These are phyloP conservation scores for Nipponacmea schrenckii DNA, from an alignment of 2,888 invertebrate species.

Conservation along the genomic window DNA sequence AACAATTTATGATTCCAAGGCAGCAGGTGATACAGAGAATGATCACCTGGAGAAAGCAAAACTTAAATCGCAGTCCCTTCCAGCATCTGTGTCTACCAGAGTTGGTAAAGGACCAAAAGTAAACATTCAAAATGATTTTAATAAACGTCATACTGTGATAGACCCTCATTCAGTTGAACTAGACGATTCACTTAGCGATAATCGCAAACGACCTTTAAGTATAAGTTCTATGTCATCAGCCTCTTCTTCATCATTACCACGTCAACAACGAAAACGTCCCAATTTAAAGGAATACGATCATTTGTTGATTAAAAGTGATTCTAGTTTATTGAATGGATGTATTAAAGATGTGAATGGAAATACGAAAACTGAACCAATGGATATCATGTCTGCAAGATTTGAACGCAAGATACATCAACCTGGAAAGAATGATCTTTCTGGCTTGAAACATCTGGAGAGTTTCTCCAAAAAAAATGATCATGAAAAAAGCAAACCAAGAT, in stretches of 20 bases:
- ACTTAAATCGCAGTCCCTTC: slow-evolving; percentile 17
- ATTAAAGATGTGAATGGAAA: slow-evolving; percentile 11
- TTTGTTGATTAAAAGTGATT: not conserved
- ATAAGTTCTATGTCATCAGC: slow-evolving; percentile 67
- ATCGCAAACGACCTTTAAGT: slow-evolving; percentile 65
- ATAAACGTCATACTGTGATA: slow-evolving; percentile 5
- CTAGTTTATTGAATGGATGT: slow-evolving; percentile 9
- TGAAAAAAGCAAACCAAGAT: not conserved
- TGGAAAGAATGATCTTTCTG: slow-evolving; percentile 3
- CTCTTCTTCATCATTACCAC: slow-evolving; percentile 59
- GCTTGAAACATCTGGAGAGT: slow-evolving; percentile 4
- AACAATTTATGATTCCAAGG: slow-evolving; percentile 55
- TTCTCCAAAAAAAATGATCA: not conserved
- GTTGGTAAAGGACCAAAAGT: slow-evolving; percentile 18
- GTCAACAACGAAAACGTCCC: slow-evolving; percentile 53
- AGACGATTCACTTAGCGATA: slow-evolving; percentile 52
- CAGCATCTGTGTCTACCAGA: slow-evolving; percentile 29
- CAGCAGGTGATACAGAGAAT: slow-evolving; percentile 37
- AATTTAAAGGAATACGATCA: slow-evolving; percentile 40
- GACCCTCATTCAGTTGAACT: not conserved
- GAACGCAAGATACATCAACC: not conserved
- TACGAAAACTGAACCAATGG: slow-evolving; percentile 10
- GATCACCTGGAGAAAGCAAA: slow-evolving; percentile 34
- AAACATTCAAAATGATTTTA: slow-evolving; percentile 14
- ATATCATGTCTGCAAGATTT: slow-evolving; percentile 1